phyloP scores from a whole-genome alignment of 1,140 invertebrate genomes.

The Drosophila repleta region DNA sequence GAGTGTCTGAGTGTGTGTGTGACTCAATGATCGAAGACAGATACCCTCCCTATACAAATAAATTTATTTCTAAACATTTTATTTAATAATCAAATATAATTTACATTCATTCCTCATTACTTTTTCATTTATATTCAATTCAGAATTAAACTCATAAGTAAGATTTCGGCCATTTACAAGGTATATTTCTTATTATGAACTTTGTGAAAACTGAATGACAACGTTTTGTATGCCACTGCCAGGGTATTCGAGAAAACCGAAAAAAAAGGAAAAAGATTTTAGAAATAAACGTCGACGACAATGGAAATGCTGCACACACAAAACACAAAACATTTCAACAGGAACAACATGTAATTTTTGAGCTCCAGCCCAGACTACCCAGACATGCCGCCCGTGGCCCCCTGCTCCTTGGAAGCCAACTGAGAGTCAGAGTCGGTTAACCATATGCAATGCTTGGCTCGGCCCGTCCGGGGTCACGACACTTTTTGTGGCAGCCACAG shows the following conservation, averaged over 20 bases:
- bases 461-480: constrained; percentile 75
- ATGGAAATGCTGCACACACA: constrained; percentile 68
- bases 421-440: constrained; percentile 54
- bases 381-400: constrained; percentile 36
- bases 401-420: constrained; percentile 31
- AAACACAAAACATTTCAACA: constrained; percentile 79
- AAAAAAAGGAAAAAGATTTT: constrained; percentile 60
- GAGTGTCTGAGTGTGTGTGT: constrained; percentile 26
- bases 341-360: constrained; percentile 82
- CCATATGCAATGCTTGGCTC: constrained; percentile 71
- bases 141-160: not conserved
- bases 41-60: constrained; percentile 21
- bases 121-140: too few relatives aligned
- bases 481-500: constrained; percentile 76
- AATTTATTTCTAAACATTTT: too few relatives aligned
- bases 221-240: not conserved
- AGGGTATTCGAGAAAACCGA: constrained; percentile 51
- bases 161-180: not conserved
- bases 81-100: too few relatives aligned
- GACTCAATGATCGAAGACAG: not conserved
- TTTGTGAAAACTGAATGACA: too few relatives aligned
- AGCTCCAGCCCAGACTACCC: constrained; percentile 33
- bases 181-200: not conserved
- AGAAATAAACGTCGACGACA: constrained; percentile 77
- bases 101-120: too few relatives aligned